phyloP scores from a whole-genome alignment of 2,888 invertebrate species.

The Erebia palarica region DNA sequence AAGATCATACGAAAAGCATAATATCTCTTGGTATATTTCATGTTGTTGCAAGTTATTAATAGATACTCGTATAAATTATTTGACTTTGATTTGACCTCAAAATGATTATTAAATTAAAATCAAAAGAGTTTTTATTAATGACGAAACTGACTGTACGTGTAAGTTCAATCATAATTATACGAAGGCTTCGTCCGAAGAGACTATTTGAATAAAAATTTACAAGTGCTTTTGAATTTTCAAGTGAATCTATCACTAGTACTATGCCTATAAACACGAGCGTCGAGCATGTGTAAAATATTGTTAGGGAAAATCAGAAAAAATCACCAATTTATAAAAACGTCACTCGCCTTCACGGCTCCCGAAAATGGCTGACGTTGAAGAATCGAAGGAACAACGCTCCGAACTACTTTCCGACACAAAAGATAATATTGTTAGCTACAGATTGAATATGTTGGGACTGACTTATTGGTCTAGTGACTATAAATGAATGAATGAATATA shows the following conservation, averaged over 20 bases:
- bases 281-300: slow-evolving; percentile 4
- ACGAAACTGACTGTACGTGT: too few relatives aligned
- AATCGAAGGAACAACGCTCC: slow-evolving; percentile 36
- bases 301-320: slow-evolving; percentile 33
- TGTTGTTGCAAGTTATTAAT: slow-evolving; percentile 14
- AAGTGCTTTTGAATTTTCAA: too few relatives aligned
- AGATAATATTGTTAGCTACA: slow-evolving; percentile 23
- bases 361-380: slow-evolving; percentile 40
- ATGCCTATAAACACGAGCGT: not conserved
- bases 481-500: too few relatives aligned
- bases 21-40: not conserved
- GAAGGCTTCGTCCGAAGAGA: too few relatives aligned
- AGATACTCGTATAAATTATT: not conserved
- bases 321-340: slow-evolving; percentile 39
- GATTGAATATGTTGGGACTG: slow-evolving; percentile 19
- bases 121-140: too few relatives aligned
- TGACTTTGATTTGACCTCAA: not conserved
- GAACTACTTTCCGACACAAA: slow-evolving; percentile 30
- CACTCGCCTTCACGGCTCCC: slow-evolving; percentile 37
- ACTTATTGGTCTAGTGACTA: too few relatives aligned
- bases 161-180: too few relatives aligned
- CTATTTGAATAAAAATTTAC: too few relatives aligned
- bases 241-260: too few relatives aligned
- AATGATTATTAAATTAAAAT: too few relatives aligned
- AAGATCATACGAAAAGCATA: slow-evolving; percentile 6